These are phyloP conservation scores for Petrocephalus microphthalmus DNA, from an alignment of 2,113 vertebrate genomes.

Conservation along the genomic window DNA sequence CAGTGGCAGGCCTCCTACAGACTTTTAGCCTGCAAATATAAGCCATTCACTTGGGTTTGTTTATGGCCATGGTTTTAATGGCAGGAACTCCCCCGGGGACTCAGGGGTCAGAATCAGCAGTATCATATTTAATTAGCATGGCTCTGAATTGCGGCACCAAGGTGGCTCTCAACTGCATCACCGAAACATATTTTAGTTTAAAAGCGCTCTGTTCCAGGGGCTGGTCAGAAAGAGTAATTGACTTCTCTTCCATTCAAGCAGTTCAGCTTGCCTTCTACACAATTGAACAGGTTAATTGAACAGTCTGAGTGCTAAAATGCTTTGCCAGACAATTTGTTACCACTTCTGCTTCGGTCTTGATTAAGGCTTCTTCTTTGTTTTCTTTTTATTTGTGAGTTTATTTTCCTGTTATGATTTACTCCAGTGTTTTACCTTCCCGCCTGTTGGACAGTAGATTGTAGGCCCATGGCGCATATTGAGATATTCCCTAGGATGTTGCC, in stretches of 20 bases:
- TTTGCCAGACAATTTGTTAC: constrained; percentile 22
- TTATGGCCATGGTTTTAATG: constrained; percentile 27
- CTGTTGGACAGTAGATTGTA: not conserved
- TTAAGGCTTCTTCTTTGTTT: not conserved
- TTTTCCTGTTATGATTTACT: not conserved
- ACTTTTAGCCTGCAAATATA: constrained; percentile 15
- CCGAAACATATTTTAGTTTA: constrained; percentile 31
- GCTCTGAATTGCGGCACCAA: constrained; percentile 12
- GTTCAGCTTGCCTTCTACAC: constrained; percentile 18
- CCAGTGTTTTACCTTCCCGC: not conserved
- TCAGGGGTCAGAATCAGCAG: constrained; percentile 11
- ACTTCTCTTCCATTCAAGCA: constrained; percentile 20
- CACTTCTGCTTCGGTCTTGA: constrained; percentile 16
- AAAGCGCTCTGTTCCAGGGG: constrained; percentile 20
- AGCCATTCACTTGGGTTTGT: constrained; percentile 21
- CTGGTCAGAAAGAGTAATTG: constrained; percentile 25
- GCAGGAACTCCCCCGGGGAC: constrained; percentile 14
- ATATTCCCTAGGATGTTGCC: not conserved
- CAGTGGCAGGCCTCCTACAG: not conserved
- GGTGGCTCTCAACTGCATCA: constrained; percentile 25
- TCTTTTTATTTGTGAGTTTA: not conserved
- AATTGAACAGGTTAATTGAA: constrained; percentile 28
- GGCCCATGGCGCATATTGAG: not conserved
- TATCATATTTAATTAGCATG: constrained; percentile 34
- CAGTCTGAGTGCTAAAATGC: constrained; percentile 23